Percentiles rank a stretch among this genome's conserved stretches.
Evolutionary conservation across 2,888 invertebrate genomes (phyloP).

Genomic region (Microctonus hyperodae): DNA sequence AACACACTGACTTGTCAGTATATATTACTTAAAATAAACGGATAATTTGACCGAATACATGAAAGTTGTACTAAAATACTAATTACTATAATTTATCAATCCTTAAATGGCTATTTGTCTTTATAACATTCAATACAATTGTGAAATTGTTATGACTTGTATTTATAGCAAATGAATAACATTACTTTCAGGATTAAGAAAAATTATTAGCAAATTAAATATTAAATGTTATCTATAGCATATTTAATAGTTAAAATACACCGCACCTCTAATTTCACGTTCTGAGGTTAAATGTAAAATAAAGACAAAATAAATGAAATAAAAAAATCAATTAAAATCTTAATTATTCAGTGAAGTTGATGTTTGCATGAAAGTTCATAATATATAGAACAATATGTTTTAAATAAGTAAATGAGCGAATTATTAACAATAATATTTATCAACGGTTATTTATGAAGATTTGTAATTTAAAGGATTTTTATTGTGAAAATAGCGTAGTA

Average conservation of each 20-base stretch:
- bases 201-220: not conserved
- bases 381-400: too few relatives aligned
- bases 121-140: not conserved
- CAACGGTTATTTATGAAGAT: not conserved
- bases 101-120: not conserved
- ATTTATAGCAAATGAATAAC: not conserved
- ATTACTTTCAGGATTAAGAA: not conserved
- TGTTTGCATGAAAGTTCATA: too few relatives aligned
- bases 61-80: not conserved
- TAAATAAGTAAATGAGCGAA: too few relatives aligned
- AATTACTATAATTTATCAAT: not conserved
- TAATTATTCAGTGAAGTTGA: not conserved
- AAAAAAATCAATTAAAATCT: not conserved
- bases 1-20: too few relatives aligned
- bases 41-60: not conserved
- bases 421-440: too few relatives aligned
- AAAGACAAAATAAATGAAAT: not conserved
- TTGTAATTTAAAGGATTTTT: not conserved
- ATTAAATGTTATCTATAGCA: not conserved
- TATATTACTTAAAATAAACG: too few relatives aligned
- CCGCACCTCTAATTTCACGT: not conserved
- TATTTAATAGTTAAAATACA: not conserved
- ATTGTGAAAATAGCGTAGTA: not conserved
- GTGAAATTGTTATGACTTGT: too few relatives aligned
- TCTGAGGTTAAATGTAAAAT: not conserved